Evolutionary conservation across 2,888 invertebrate species (phyloP).

Genomic region (Atherix ibis): DNA sequence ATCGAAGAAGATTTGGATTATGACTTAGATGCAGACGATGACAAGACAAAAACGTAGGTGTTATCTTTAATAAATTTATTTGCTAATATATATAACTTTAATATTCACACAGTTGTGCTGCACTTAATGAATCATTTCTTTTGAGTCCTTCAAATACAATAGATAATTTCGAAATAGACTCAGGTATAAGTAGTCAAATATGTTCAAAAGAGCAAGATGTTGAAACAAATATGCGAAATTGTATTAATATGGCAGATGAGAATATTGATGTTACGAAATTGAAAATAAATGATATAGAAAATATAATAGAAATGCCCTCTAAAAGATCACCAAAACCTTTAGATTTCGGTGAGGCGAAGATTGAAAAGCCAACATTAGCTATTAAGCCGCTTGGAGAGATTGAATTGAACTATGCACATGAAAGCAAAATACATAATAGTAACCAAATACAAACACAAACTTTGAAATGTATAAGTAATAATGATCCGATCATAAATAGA

Average conservation of each 20-base stretch:
- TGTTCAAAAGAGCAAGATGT: conserved; percentile 4
- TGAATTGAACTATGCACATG: neutral
- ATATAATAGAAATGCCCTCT: neutral
- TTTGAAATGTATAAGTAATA: neutral
- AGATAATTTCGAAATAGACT: conserved; percentile 14
- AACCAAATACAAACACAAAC: neutral
- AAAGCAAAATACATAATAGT: too few relatives aligned
- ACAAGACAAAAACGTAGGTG: conserved; percentile 18
- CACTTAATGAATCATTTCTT: conserved; percentile 28
- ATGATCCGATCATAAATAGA: neutral
- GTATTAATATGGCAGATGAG: neutral
- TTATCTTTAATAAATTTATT: neutral
- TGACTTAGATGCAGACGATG: conserved; percentile 22
- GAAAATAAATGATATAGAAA: conserved; percentile 15
- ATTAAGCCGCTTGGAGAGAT: neutral
- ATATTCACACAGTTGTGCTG: conserved; percentile 22
- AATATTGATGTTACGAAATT: conserved; percentile 19
- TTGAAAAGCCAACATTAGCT: neutral
- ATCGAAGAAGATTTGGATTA: conserved; percentile 16
- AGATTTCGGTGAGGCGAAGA: neutral
- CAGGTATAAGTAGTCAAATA: conserved; percentile 9
- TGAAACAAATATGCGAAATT: conserved; percentile 2
- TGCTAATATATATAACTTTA: neutral
- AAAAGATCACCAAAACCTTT: neutral
- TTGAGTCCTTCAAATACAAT: conserved; percentile 22